Conservation (phyloP, 1,140 invertebrate species). For the Cherax quadricarinatus region DNA sequence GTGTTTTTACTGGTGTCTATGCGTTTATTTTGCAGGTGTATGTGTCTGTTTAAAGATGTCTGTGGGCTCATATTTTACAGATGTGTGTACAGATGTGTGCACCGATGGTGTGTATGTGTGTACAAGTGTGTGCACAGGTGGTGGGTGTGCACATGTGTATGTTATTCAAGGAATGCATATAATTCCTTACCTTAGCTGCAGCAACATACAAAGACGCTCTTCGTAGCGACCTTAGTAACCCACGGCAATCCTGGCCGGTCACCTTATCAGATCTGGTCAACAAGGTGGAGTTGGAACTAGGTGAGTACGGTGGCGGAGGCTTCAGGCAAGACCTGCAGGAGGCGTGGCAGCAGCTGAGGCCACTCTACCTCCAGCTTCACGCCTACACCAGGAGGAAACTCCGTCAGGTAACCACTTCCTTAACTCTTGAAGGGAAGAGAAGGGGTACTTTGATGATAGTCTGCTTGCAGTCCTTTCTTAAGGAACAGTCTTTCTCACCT, state of each 20-base stretch:
- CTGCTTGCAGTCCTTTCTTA: not conserved
- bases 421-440: conserved; percentile 81
- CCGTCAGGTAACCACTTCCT: conserved; percentile 9
- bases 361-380: conserved; percentile 47
- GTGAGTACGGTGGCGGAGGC: conserved; percentile 11
- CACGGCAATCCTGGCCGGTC: too few species aligned
- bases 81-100: too few species aligned
- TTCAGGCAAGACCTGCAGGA: not conserved
- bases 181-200: not conserved
- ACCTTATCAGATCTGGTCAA: conserved; percentile 79
- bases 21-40: too few species aligned
- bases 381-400: conserved; percentile 62
- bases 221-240: too few species aligned
- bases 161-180: too few species aligned
- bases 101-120: too few species aligned
- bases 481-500: too few species aligned
- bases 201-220: not conserved
- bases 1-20: too few species aligned
- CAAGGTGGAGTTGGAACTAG: not conserved
- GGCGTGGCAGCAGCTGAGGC: conserved; percentile 51
- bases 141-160: too few species aligned
- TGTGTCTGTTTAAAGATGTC: too few species aligned
- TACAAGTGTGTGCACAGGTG: too few species aligned
- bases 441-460: conserved; percentile 76
- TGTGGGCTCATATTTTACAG: too few species aligned